Evolutionary conservation across 2,113 vertebrate species (phyloP), one percentile per base, ranked within the genome.

Genomic region (Mugil cephalus): DNA sequence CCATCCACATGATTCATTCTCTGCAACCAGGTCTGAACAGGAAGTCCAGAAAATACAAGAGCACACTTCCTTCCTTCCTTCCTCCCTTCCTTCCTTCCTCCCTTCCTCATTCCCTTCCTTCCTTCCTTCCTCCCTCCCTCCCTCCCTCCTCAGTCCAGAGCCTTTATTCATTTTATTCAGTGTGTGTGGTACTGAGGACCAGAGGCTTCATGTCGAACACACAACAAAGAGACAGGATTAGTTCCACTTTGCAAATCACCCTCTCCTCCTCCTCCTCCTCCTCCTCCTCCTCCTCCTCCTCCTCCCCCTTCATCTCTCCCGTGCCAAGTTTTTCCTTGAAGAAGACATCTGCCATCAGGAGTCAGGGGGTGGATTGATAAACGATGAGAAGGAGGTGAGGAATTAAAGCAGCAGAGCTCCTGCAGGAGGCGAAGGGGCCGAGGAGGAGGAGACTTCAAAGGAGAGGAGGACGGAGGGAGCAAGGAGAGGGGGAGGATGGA

Each of bases 171-270:
- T n/a, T n/a, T n/a, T n/a, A n/a, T n/a, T n/a, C n/a, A n/a, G n/a
- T 65, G 59, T 56, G 78, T 76, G 68, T 68, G 73, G 69, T 67
- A 75, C 38, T 34, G 66, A 61, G 30, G 30, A 66, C 24, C 15
- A 7, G 58, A n/a, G n/a, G n/a, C n/a, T n/a, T n/a, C 61, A 68
- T 78, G 84, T 78, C 42, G 34, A 78, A 81, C 78, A 87, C 69
- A 74, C 69, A 77, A 71, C 47, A 79, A 79, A 84, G 63, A 21
- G 36, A 56, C 4, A 34, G 77, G 86, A 88, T 88, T 83, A 80
- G 83, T 80, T 85, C 80, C 86, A 73, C 80, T 88, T 88, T 85
- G 83, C 83, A 88, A 83, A 88, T 80, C 80, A 69, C 69, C 61
- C 35, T 65, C 74, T 74, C 69, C 74, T 69, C 78, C 70, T 63